A percentile compares a stretch with the other conserved stretches of the same genome.
Evolutionary conservation across 2,113 vertebrate genomes (phyloP).

Genomic region (Monopterus albus): DNA sequence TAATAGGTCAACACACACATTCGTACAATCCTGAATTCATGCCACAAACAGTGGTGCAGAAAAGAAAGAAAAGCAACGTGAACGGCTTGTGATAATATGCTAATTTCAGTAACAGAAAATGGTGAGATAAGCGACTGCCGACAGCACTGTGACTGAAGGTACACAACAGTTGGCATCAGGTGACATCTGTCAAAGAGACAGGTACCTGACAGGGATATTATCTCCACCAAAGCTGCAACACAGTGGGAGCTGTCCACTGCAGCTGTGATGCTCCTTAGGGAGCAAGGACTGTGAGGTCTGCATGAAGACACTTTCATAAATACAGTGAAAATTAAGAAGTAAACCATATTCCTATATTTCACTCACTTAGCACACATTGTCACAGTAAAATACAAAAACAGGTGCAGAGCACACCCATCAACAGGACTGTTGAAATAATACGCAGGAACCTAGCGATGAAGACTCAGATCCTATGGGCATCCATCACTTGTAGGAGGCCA

Average conservation of each 20-base stretch:
- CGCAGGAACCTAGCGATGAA: conserved; percentile 34
- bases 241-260: conserved; percentile 61
- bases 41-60: background rate
- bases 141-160: conserved; percentile 59
- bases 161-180: conserved; percentile 65
- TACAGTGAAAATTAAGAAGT: conserved; percentile 38
- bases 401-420: conserved; percentile 30
- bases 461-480: conserved; percentile 37
- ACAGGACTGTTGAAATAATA: conserved; percentile 21
- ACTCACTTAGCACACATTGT: conserved; percentile 28
- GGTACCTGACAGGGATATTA: conserved; percentile 79
- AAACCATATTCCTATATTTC: conserved; percentile 33
- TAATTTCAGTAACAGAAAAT: conserved; percentile 41
- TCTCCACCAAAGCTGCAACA: conserved; percentile 62
- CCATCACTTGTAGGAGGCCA: conserved; percentile 36
- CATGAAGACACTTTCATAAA: conserved; percentile 26
- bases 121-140: conserved; percentile 51
- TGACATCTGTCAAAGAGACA: conserved; percentile 69
- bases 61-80: conserved; percentile 18
- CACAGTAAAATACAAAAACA: conserved; percentile 14
- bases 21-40: background rate
- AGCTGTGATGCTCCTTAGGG: conserved; percentile 63
- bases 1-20: conserved; percentile 12
- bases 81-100: conserved; percentile 5
- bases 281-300: conserved; percentile 49